These are phyloP conservation scores for Threskiornis aethiopicus DNA, from an alignment of 2,797 vertebrate species.

Conservation along the genomic window DNA sequence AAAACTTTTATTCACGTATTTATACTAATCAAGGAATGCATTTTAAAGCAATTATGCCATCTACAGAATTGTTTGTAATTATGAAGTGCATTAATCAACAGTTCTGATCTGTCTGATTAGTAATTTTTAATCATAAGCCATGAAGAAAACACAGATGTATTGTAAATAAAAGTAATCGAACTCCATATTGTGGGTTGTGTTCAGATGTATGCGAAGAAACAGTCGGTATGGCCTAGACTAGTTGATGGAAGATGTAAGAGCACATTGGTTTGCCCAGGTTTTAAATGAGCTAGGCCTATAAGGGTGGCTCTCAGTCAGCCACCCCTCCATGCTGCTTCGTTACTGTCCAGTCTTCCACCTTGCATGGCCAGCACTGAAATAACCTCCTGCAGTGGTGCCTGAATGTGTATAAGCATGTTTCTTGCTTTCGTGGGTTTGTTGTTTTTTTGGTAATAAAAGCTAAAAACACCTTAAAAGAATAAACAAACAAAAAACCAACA, in stretches of 20 bases:
- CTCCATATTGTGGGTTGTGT: not conserved
- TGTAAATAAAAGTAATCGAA: slow-evolving; percentile 12
- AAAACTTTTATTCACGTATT: not conserved
- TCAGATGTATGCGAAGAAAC: not conserved
- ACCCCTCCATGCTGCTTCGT: rapidly evolving
- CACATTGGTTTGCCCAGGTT: not conserved
- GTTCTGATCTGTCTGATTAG: slow-evolving; percentile 17
- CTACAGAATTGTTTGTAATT: slow-evolving; percentile 17
- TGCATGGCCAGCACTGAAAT: not conserved
- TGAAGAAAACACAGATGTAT: not conserved
- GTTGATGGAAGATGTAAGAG: not conserved
- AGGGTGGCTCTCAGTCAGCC: not conserved
- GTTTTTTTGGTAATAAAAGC: not conserved
- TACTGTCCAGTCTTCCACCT: not conserved
- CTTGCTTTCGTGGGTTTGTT: not conserved
- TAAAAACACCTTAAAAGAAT: not conserved
- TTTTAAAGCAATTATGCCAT: slow-evolving; percentile 28
- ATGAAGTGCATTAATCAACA: slow-evolving; percentile 28
- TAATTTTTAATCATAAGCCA: slow-evolving; percentile 19
- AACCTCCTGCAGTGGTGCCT: not conserved
- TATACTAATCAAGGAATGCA: not conserved
- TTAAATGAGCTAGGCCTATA: not conserved
- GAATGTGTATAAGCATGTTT: not conserved
- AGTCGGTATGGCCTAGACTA: not conserved
- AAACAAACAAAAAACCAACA: too few relatives aligned